Evolutionary conservation across 2,888 invertebrate genomes (phyloP).

Genomic region (Drosophila melanosoma): DNA sequence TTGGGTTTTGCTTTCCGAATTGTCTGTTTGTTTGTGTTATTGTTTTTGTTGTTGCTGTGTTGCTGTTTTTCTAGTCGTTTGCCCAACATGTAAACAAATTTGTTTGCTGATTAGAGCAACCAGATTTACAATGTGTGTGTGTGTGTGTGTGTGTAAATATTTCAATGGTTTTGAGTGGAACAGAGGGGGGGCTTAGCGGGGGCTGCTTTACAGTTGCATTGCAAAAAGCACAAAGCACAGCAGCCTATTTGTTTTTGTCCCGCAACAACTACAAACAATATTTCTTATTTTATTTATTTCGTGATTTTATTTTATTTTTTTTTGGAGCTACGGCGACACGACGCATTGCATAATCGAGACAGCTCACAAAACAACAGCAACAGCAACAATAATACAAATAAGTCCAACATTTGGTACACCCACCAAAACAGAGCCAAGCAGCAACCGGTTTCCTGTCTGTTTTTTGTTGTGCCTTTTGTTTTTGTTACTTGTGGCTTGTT

Average conservation of each 20-base stretch:
- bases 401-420: constrained; percentile 57
- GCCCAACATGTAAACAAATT: constrained; percentile 65
- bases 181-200: constrained; percentile 10
- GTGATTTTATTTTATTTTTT: constrained; percentile 22
- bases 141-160: constrained; percentile 17
- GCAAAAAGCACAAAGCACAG: constrained; percentile 43
- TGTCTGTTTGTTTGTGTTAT: constrained; percentile 8
- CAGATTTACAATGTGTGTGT: constrained; percentile 32
- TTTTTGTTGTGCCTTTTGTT: constrained; percentile 9
- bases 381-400: constrained; percentile 45
- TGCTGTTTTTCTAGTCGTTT: constrained; percentile 40
- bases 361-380: constrained; percentile 13
- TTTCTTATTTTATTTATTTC: constrained; percentile 22
- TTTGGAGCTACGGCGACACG: constrained; percentile 68
- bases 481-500: constrained; percentile 33
- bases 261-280: constrained; percentile 54
- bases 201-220: constrained; percentile 36
- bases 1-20: constrained; percentile 20
- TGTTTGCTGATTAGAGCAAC: constrained; percentile 62
- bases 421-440: constrained; percentile 50
- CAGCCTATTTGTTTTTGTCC: constrained; percentile 30
- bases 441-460: constrained; percentile 56
- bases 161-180: constrained; percentile 4
- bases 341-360: constrained; percentile 70
- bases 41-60: constrained; percentile 13